Evolutionary conservation across 1,140 invertebrate species (phyloP).

Genomic region (Heliconius hermathena): DNA sequence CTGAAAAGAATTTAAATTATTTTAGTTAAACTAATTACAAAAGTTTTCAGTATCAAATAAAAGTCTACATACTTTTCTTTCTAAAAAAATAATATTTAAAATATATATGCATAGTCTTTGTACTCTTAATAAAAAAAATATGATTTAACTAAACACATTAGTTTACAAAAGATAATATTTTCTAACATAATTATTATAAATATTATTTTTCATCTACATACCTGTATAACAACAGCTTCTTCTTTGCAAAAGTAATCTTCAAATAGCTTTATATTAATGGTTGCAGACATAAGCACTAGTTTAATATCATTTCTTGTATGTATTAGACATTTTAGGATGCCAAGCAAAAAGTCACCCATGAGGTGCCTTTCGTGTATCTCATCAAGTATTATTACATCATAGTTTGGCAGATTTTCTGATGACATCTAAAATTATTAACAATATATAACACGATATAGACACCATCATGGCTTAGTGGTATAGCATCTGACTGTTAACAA

Average conservation of each 20-base stretch:
- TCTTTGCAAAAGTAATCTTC: slow-evolving; percentile 93
- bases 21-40: too few relatives aligned
- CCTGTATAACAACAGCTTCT: slow-evolving; percentile 90
- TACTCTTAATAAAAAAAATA: too few relatives aligned
- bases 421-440: slow-evolving; percentile 75
- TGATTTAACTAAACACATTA: too few relatives aligned
- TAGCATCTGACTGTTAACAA: too few relatives aligned
- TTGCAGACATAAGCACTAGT: slow-evolving; percentile 98
- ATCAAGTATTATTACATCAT: slow-evolving; percentile 95
- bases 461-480: too few relatives aligned
- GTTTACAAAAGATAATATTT: too few relatives aligned
- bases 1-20: too few relatives aligned
- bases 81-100: not conserved
- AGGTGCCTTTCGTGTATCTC: slow-evolving; percentile 98
- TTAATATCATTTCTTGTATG: slow-evolving; percentile 92
- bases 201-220: slow-evolving; percentile 55
- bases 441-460: too few relatives aligned
- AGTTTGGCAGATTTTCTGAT: slow-evolving; percentile 84
- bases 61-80: not conserved
- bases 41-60: not conserved
- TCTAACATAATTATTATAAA: not conserved
- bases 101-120: too few relatives aligned
- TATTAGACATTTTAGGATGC: slow-evolving; percentile 94
- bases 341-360: slow-evolving; percentile 96
- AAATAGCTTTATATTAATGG: slow-evolving; percentile 98